phyloP scores from a whole-genome alignment of 2,888 invertebrate species.

The Protonemura montana region DNA sequence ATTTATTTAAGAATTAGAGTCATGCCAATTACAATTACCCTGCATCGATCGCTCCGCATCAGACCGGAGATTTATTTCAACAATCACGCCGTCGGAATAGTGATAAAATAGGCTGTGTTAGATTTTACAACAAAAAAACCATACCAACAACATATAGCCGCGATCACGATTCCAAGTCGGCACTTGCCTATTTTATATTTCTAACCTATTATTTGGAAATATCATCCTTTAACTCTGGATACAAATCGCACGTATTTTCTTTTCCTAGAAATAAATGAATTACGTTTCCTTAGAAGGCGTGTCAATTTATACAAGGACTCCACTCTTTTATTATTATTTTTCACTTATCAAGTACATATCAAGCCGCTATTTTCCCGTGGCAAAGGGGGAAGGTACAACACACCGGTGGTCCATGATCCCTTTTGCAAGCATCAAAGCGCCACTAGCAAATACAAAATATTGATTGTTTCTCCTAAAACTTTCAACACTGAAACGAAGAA shows the following conservation, averaged over 20 bases:
- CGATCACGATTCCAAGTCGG: not conserved
- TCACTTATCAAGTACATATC: not conserved
- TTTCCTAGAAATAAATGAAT: conserved; percentile 20
- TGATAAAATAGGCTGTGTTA: not conserved
- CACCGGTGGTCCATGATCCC: not conserved
- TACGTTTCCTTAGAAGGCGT: conserved; percentile 19
- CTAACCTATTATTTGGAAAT: not conserved
- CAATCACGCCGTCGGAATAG: not conserved
- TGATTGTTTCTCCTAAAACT: not conserved
- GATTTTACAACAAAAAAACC: not conserved
- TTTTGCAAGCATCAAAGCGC: not conserved
- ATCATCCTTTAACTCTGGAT: not conserved
- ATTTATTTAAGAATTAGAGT: conserved; percentile 5
- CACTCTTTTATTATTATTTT: not conserved
- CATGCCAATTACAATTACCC: conserved; percentile 1
- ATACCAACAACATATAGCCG: not conserved
- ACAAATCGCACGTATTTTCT: not conserved
- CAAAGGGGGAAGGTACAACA: not conserved
- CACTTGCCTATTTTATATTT: not conserved
- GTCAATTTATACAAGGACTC: not conserved
- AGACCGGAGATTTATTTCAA: not conserved
- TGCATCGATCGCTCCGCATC: not conserved
- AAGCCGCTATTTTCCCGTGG: not conserved
- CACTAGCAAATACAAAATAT: not conserved
- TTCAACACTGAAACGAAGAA: not conserved